A percentile compares a stretch with the other conserved stretches of the same genome.
Conservation (phyloP, 2,797 vertebrate genomes). For the Dromococcyx pavoninus region DNA sequence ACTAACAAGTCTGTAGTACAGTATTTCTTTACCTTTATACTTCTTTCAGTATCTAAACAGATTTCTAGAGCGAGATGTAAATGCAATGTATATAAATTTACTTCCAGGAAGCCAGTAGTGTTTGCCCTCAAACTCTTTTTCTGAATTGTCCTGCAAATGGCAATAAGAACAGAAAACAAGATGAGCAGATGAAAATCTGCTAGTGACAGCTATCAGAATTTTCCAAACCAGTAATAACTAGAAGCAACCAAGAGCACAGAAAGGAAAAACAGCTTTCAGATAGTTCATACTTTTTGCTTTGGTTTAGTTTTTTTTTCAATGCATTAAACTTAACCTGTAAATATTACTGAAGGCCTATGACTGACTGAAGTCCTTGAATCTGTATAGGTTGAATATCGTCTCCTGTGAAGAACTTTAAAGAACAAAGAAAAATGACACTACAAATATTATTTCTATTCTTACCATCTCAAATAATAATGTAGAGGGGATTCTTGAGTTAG, state of each 20-base stretch:
- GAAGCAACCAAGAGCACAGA: neutral
- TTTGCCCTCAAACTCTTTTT: neutral
- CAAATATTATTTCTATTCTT: slow-evolving; percentile 19
- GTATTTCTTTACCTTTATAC: neutral
- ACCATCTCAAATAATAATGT: slow-evolving; percentile 9
- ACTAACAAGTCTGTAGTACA: neutral
- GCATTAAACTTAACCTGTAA: slow-evolving; percentile 10
- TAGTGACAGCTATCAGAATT: neutral
- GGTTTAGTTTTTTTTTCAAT: neutral
- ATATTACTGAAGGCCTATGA: slow-evolving; percentile 54
- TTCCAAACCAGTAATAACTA: neutral
- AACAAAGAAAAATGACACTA: neutral
- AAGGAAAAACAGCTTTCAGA: neutral
- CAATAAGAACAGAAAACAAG: neutral
- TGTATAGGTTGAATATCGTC: slow-evolving; percentile 15
- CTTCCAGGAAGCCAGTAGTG: neutral
- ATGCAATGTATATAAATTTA: neutral
- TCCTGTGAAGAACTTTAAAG: neutral
- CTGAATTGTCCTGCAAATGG: neutral
- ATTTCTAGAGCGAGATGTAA: neutral
- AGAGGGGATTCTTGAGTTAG: neutral
- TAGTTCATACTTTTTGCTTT: too few relatives aligned
- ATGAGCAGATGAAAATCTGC: neutral
- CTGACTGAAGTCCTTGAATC: neutral
- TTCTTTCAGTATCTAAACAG: neutral